These are phyloP conservation scores for Megalonaias nervosa DNA, from an alignment of 1,140 invertebrate species.

Conservation along the genomic window DNA sequence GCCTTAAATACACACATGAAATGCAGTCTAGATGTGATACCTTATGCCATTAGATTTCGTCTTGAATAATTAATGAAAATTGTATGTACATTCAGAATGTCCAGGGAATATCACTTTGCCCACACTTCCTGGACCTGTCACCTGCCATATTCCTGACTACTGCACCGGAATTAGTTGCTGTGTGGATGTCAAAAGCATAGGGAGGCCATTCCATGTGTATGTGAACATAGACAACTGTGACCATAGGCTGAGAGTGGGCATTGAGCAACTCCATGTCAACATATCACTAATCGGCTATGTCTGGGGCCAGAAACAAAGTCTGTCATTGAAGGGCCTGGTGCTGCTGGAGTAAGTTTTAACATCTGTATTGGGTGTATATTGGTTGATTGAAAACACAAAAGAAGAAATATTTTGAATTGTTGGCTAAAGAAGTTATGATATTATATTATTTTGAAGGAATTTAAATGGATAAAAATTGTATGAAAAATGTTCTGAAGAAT, in stretches of 20 bases:
- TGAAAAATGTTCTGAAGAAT: too few species aligned
- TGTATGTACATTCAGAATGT: slow-evolving; percentile 8
- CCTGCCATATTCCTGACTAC: slow-evolving; percentile 29
- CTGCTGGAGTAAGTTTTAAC: slow-evolving; percentile 7
- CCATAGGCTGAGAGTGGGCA: slow-evolving; percentile 25
- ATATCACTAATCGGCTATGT: slow-evolving; percentile 31
- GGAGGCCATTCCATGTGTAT: slow-evolving; percentile 28
- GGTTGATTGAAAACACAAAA: too few species aligned
- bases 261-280: slow-evolving; percentile 31
- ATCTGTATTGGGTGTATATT: too few species aligned
- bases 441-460: too few species aligned
- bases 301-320: slow-evolving; percentile 26
- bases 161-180: slow-evolving; percentile 42
- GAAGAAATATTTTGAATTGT: too few species aligned
- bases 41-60: too few species aligned
- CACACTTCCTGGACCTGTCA: slow-evolving; percentile 10
- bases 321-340: slow-evolving; percentile 11
- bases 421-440: too few species aligned
- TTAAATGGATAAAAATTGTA: too few species aligned
- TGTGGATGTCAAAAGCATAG: slow-evolving; percentile 16
- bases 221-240: slow-evolving; percentile 25
- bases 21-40: too few species aligned
- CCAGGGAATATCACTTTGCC: slow-evolving; percentile 7
- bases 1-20: too few species aligned
- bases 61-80: too few species aligned